Percentiles rank a stretch among this genome's conserved stretches.
phyloP scores from a whole-genome alignment of 2,113 vertebrate species.

The Axis porcinus region DNA sequence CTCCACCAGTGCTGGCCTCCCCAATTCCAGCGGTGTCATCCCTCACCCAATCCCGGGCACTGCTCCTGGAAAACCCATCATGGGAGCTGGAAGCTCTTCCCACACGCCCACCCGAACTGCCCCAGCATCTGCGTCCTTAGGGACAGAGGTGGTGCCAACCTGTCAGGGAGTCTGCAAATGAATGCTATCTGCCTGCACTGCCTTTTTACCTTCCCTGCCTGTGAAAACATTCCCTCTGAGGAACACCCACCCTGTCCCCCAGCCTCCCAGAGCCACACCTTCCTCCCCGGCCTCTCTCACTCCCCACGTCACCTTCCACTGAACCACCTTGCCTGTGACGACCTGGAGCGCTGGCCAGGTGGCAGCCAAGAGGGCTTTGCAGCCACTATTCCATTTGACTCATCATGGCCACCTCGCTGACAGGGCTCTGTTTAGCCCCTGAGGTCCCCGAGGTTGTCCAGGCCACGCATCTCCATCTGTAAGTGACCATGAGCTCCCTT shows the following conservation, averaged over 20 bases:
- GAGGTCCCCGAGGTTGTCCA: background rate
- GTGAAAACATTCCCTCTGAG: background rate
- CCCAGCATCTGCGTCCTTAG: background rate
- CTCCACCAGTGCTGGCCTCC: rapidly evolving
- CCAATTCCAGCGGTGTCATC: rapidly evolving
- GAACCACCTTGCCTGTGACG: background rate
- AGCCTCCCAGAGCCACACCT: background rate
- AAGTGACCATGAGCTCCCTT: background rate
- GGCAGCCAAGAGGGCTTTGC: background rate
- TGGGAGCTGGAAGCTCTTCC: background rate
- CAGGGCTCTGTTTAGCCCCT: background rate
- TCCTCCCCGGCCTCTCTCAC: background rate
- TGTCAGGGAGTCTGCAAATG: background rate
- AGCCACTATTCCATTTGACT: background rate
- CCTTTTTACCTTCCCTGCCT: background rate
- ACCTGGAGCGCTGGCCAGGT: background rate
- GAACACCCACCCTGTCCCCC: background rate
- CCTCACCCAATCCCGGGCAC: background rate
- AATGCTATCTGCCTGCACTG: background rate
- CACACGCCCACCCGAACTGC: background rate
- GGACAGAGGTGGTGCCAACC: background rate
- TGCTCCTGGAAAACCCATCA: rapidly evolving
- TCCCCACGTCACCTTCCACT: background rate
- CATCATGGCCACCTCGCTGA: background rate
- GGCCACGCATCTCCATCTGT: background rate